These are phyloP conservation scores for Mellilla xanthometata DNA, from an alignment of 2,888 invertebrate species.

Conservation along the genomic window DNA sequence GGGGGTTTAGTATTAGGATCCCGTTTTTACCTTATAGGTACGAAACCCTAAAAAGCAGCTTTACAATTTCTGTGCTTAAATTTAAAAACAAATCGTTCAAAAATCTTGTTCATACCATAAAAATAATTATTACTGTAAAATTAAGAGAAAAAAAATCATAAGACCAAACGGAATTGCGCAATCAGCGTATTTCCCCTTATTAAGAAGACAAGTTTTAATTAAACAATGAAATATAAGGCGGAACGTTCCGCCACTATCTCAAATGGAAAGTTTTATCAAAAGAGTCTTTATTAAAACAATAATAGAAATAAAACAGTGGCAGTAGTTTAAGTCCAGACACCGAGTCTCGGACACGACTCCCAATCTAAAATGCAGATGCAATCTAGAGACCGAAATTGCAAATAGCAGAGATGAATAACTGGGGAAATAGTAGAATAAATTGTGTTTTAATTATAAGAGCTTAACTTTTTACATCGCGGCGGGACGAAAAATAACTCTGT, in stretches of 20 bases:
- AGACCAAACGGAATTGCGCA: conserved; percentile 4
- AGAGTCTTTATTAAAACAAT: conserved; percentile 31
- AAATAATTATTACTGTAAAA: too few relatives aligned
- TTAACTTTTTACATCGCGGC: conserved; percentile 2
- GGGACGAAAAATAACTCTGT: too few relatives aligned
- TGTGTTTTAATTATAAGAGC: background rate
- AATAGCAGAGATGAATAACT: conserved; percentile 1
- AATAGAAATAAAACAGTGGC: conserved; percentile 36
- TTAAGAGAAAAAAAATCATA: too few relatives aligned
- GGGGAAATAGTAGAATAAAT: background rate
- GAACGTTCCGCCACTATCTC: conserved; percentile 13
- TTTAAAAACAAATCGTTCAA: too few relatives aligned
- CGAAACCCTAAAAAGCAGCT: too few relatives aligned
- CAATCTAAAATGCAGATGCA: conserved; percentile 51
- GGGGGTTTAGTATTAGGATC: too few relatives aligned
- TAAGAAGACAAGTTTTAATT: conserved; percentile 17
- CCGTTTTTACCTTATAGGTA: too few relatives aligned
- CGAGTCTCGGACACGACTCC: conserved; percentile 33
- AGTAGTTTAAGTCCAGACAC: conserved; percentile 35
- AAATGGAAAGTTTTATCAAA: conserved; percentile 18
- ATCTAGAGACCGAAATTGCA: conserved; percentile 29
- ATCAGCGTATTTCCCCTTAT: conserved; percentile 8
- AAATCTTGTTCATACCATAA: too few relatives aligned
- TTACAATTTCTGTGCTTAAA: too few relatives aligned
- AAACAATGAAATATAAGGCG: conserved; percentile 11